A percentile compares a stretch with the other conserved stretches of the same genome.
phyloP scores from a whole-genome alignment of 2,113 vertebrate species.

The Malurus cyaneus region DNA sequence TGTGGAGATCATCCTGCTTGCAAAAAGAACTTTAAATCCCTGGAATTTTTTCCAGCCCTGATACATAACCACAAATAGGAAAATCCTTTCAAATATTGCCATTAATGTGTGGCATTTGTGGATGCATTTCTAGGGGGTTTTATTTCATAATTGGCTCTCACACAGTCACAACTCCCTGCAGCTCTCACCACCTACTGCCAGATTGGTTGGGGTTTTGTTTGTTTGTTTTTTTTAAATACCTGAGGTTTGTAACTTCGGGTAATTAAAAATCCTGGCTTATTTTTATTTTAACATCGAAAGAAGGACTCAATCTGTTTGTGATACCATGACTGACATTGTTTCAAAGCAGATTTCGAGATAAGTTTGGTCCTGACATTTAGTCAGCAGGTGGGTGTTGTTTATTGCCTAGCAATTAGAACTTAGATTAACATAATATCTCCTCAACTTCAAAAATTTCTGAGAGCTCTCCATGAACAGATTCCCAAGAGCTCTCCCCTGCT shows the following conservation, averaged over 20 bases:
- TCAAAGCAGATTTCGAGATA: conserved; percentile 63
- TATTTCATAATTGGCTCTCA: background rate
- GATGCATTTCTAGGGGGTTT: background rate
- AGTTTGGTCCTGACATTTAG: conserved; percentile 72
- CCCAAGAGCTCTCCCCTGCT: conserved; percentile 56
- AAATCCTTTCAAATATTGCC: background rate
- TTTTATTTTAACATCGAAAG: background rate
- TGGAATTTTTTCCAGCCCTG: background rate
- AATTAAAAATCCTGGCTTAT: background rate
- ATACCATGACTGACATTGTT: conserved; percentile 63
- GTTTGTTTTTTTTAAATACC: background rate
- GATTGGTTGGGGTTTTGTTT: background rate
- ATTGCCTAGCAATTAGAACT: conserved; percentile 74
- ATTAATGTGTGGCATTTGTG: accelerated
- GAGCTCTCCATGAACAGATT: conserved; percentile 51
- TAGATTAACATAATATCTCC: conserved; percentile 71
- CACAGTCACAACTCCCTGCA: background rate
- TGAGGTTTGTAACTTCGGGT: background rate
- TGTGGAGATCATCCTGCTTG: background rate
- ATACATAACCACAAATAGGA: background rate
- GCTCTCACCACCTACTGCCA: background rate
- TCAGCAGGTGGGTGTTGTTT: conserved; percentile 71
- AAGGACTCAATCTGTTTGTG: conserved; percentile 47
- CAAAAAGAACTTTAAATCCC: background rate
- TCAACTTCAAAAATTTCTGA: conserved; percentile 49